Base-by-base conservation (phyloP, 2,797 vertebrate species). In the Ctenopoma kingsleyae region DNA sequence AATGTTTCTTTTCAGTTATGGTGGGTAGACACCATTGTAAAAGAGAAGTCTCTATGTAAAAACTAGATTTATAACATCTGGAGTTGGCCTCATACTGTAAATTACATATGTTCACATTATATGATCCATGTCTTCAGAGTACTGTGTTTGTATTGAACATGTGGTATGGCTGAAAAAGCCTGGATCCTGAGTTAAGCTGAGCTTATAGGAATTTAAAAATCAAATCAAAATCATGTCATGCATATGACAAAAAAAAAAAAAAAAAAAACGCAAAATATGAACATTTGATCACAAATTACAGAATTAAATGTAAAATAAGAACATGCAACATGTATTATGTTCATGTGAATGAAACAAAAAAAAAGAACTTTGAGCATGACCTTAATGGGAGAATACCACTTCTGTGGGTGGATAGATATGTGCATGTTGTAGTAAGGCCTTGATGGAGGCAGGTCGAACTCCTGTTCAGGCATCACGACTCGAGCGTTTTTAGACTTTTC, bases 351-450 rank as follows among this genome's bases (percentile, higher is more conserved):
- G 47, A 61, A n/a, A n/a, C 17, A 44, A 43, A 35, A 50, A 54
- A n/a, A 19, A 17, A 10, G 4, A 47, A 30, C 2, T 44, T 23
- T 13, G 5, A 74, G 43, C 81, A 16, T 40, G 12, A 99, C 98
- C 97, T 98, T 98, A 85, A 99, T 99, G 0, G 98, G 98, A 0
- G 98, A 97, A 85, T 98, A 99, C 98, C 98, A 99, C 94, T 96
- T 97, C 0, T 93, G 92, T 0, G 95, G 85, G 0, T 89, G 93
- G 0, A 83, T 76, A 5, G 95, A 78, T 69, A 93, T 94, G 38
- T 94, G 94, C 75, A 82, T 77, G 71, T 93, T 94, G 30, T 93
- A 96, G 13, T 96, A 94, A 8, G 87, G 94, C 36, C 93, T 90
- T 2, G 92, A 85, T 13, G 95, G 93, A 0, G 94, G 91, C 49